These are phyloP conservation scores for Pantherophis guttatus DNA, from an alignment of 2,113 vertebrate genomes.

Conservation along the genomic window DNA sequence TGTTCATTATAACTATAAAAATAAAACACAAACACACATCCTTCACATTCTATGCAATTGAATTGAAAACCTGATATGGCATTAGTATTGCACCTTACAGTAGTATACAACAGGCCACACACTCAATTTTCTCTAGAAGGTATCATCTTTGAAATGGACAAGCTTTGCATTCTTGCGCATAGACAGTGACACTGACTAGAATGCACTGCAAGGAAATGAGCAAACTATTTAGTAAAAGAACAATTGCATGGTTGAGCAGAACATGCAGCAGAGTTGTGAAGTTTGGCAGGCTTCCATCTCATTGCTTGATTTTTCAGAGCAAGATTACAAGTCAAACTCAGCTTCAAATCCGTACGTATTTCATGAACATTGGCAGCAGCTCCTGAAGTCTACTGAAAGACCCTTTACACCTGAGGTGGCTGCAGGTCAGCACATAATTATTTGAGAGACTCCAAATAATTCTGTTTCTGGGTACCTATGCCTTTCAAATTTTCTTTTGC, in stretches of 20 bases:
- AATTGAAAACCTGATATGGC: too few species aligned
- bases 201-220: not conserved
- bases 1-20: too few species aligned
- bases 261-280: not conserved
- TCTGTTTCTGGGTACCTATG: not conserved
- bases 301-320: not conserved
- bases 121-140: not conserved
- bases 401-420: not conserved
- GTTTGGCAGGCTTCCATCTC: not conserved
- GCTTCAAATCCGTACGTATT: not conserved
- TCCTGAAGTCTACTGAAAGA: not conserved
- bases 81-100: too few species aligned
- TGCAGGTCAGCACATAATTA: not conserved
- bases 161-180: not conserved
- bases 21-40: too few species aligned
- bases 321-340: not conserved
- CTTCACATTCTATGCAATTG: too few species aligned
- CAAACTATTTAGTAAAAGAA: not conserved
- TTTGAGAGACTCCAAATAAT: not conserved
- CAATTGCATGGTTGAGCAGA: not conserved
- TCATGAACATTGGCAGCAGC: not conserved
- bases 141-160: too few species aligned
- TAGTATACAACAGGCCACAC: not conserved
- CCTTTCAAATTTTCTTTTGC: not conserved
- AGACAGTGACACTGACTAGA: not conserved